phyloP scores from a whole-genome alignment of 2,888 invertebrate species.

The Mactromeris polynyma region DNA sequence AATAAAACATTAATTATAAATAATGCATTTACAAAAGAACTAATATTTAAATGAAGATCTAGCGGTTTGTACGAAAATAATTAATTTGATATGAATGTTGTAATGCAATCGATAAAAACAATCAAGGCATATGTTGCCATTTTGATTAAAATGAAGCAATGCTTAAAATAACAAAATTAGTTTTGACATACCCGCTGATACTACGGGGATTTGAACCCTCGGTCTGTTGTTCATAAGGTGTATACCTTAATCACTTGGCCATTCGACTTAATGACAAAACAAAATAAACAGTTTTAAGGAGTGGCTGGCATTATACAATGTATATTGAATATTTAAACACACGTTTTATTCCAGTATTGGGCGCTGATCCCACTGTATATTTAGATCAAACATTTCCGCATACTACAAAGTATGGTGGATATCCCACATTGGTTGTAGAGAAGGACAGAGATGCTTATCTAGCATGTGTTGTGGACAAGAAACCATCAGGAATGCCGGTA shows the following conservation, averaged over 20 bases:
- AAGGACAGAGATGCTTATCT: constrained; percentile 77
- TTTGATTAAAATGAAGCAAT: no score
- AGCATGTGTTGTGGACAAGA: constrained; percentile 80
- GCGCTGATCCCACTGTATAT: constrained; percentile 81
- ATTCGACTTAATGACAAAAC: no score
- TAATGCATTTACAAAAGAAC: no score
- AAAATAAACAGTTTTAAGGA: no score
- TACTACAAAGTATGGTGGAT: constrained; percentile 80
- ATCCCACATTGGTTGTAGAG: constrained; percentile 65
- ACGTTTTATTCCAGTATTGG: constrained; percentile 65
- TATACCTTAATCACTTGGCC: background rate
- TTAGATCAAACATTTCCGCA: constrained; percentile 81
- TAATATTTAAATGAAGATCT: no score
- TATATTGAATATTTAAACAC: background rate
- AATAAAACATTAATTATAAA: no score
- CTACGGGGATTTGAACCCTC: background rate
- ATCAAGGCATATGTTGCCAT: no score
- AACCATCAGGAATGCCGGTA: constrained; percentile 72
- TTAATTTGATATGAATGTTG: no score
- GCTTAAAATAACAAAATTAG: no score
- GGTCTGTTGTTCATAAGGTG: background rate
- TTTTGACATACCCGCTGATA: background rate
- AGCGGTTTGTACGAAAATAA: no score
- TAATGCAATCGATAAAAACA: no score
- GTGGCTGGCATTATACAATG: background rate